Conservation (phyloP, 2,888 invertebrate genomes). For the Hybos culiciformis region DNA sequence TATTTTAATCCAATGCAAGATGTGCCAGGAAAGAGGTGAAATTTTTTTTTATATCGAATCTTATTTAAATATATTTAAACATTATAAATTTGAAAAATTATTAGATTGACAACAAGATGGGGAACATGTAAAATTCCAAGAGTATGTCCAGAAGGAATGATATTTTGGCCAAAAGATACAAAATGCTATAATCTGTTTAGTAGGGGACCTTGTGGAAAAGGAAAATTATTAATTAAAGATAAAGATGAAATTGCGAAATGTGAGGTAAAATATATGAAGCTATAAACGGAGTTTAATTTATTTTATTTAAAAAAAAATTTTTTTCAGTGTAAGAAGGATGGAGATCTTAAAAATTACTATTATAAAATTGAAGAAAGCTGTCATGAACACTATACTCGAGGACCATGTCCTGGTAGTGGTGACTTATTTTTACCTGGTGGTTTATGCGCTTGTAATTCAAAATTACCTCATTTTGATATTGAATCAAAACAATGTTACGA, state of each 20-base stretch:
- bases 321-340: slow-evolving; percentile 41
- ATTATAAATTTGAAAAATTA: neutral
- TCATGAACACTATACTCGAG: slow-evolving; percentile 65
- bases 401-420: slow-evolving; percentile 63
- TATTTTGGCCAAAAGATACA: slow-evolving; percentile 65
- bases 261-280: slow-evolving; percentile 34
- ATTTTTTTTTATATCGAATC: too few species aligned
- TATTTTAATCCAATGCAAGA: slow-evolving; percentile 59
- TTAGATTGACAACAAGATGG: slow-evolving; percentile 14
- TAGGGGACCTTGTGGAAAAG: slow-evolving; percentile 63
- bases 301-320: neutral
- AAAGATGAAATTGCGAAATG: slow-evolving; percentile 52
- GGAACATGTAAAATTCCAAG: slow-evolving; percentile 57
- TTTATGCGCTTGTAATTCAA: slow-evolving; percentile 56
- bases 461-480: slow-evolving; percentile 61
- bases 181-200: slow-evolving; percentile 58
- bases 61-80: neutral
- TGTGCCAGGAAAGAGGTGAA: slow-evolving; percentile 13
- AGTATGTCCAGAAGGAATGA: slow-evolving; percentile 47
- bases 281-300: slow-evolving; percentile 2
- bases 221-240: slow-evolving; percentile 49
- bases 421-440: slow-evolving; percentile 61
- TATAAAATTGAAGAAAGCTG: slow-evolving; percentile 54
- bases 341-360: slow-evolving; percentile 41
- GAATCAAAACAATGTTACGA: slow-evolving; percentile 58